Evolutionary conservation across 1,140 invertebrate genomes (phyloP), one percentile per base, ranked within the genome.

Genomic region (Bombus breviceps): DNA sequence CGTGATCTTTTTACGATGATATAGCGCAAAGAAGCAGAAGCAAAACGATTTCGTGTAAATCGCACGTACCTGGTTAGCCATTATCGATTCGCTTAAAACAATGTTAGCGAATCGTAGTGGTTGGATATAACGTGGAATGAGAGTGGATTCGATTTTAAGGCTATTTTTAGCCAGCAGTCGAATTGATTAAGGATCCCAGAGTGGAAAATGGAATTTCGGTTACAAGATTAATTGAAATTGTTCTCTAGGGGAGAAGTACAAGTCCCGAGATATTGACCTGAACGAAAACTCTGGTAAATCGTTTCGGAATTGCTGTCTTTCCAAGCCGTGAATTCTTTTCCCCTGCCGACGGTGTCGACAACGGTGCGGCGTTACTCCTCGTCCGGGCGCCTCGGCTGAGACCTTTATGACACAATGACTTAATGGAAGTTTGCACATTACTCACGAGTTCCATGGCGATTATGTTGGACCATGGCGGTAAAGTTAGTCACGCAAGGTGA

Each of bases 351-450:
- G 59, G 28, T 62, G 59, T n/a, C 59, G 28, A 62, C 39, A 28
- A 12, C 22, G 41, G 37, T 43, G 68, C 80, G 43, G 32, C 78
- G 47, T 87, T 89, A 72, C 72, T 77, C 39, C 59, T 47, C 62
- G 59, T 62, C 34, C 39, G 39, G 47, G 57, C 71, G 22, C 68
- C 37, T 43, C 59, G 43, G 43, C 64, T 77, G 47, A 59, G 77
- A 59, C 85, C 79, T 84, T 85, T 90, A 89, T 82, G 82, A 90
- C 86, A 88, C 90, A 88, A 91, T 91, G 90, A 88, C 88, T 87
- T 91, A 91, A 89, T 91, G 91, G 86, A 90, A 90, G 89, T 90
- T 90, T 88, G 88, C 89, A 86, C 86, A 88, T 90, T 88, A 88
- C 89, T 90, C 89, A 81, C 59, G 82, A 90, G 83, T 83, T 86